Conservation (phyloP, 2,797 vertebrate genomes). For the Benthosema pterotum region DNA sequence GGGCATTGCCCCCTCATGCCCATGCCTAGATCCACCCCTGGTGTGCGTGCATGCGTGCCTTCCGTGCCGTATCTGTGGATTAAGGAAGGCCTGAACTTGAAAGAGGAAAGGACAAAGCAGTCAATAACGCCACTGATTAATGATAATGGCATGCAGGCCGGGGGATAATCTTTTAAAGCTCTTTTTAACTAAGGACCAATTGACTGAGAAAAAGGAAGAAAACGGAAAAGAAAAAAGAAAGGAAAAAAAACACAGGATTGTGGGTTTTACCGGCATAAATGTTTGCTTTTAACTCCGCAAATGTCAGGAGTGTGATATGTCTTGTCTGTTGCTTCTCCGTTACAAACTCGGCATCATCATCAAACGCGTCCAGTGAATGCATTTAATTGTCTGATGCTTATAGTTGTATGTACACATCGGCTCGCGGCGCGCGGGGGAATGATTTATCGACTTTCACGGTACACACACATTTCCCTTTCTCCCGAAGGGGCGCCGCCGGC, state of each 20-base stretch:
- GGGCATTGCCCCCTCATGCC: too few relatives aligned
- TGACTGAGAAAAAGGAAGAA: constrained; percentile 72
- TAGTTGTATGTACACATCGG: too few relatives aligned
- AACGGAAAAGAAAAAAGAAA: constrained; percentile 65
- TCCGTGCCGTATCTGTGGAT: constrained; percentile 75
- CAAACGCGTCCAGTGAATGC: too few relatives aligned
- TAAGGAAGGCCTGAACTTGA: constrained; percentile 86
- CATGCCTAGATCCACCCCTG: too few relatives aligned
- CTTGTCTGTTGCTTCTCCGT: constrained; percentile 27
- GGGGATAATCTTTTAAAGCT: constrained; percentile 88
- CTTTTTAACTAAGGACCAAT: constrained; percentile 84
- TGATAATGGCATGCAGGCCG: constrained; percentile 86
- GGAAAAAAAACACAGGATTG: constrained; percentile 25
- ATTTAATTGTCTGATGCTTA: too few relatives aligned
- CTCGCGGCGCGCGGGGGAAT: too few relatives aligned
- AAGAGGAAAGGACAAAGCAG: constrained; percentile 83
- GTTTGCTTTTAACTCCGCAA: constrained; percentile 57
- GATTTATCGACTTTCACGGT: too few relatives aligned
- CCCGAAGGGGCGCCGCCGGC: neutral
- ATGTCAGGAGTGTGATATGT: constrained; percentile 41
- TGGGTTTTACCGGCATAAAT: constrained; percentile 56
- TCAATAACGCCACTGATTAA: constrained; percentile 90
- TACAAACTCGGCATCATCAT: constrained; percentile 1
- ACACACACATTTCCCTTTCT: neutral
- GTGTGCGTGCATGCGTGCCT: neutral